phyloP scores from a whole-genome alignment of 2,888 invertebrate species.

The Euzetes globulus region DNA sequence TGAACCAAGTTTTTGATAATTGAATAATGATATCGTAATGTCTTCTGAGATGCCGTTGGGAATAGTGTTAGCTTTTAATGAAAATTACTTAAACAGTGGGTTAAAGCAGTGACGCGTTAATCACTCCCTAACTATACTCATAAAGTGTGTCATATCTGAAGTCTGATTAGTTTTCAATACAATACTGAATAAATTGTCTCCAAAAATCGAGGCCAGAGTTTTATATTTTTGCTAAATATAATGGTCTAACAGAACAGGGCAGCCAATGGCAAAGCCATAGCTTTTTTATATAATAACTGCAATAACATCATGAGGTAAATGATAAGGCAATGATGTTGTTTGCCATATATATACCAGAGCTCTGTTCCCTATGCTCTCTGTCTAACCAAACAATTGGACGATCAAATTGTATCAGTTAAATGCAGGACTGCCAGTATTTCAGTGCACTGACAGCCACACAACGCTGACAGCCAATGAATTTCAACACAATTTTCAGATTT shows the following conservation, averaged over 20 bases:
- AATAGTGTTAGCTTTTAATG: too few relatives aligned
- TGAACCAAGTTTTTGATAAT: too few relatives aligned
- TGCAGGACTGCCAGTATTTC: background rate
- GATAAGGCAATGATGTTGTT: slow-evolving; percentile 10
- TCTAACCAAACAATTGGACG: background rate
- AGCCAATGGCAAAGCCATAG: background rate
- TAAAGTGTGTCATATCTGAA: background rate
- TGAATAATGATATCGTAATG: too few relatives aligned
- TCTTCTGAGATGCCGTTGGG: too few relatives aligned
- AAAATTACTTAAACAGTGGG: background rate
- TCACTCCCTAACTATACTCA: background rate
- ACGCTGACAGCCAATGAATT: background rate
- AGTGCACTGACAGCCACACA: background rate
- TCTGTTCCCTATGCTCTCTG: background rate
- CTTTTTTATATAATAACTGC: background rate
- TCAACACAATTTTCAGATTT: background rate
- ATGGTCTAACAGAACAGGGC: background rate
- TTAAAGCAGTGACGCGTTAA: background rate
- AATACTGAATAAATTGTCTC: too few relatives aligned
- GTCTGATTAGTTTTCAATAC: too few relatives aligned
- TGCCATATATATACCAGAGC: background rate
- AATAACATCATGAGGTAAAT: slow-evolving; percentile 7
- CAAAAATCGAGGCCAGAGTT: too few relatives aligned
- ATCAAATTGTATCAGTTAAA: slow-evolving; percentile 7
- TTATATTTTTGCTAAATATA: too few relatives aligned